These are phyloP conservation scores for Cirrhinus mrigala DNA, from an alignment of 2,797 vertebrate genomes.

Conservation along the genomic window DNA sequence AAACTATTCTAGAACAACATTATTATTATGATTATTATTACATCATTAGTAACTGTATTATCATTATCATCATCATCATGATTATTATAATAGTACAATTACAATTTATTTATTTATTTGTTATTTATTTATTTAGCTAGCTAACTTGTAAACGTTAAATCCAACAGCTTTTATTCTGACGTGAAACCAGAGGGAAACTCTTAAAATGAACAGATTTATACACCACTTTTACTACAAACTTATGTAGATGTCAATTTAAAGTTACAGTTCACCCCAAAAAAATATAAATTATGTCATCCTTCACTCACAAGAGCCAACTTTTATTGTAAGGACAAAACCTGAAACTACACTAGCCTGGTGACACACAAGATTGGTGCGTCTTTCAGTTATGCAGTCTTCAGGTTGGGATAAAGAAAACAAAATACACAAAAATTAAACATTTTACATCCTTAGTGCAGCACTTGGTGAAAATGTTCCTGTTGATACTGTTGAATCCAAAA, in stretches of 20 bases:
- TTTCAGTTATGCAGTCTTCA: background rate
- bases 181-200: background rate
- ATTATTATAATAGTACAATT: no score
- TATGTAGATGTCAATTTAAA: background rate
- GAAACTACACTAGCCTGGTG: background rate
- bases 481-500: conserved; percentile 13
- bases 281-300: background rate
- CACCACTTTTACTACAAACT: background rate
- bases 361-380: background rate
- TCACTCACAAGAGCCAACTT: background rate
- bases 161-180: no score
- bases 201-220: background rate
- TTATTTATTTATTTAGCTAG: no score
- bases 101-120: no score
- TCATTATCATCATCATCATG: no score
- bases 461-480: background rate
- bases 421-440: background rate
- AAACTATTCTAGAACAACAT: no score
- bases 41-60: no score
- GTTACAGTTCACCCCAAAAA: background rate
- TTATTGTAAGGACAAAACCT: background rate
- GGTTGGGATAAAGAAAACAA: background rate
- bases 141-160: no score
- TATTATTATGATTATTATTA: background rate
- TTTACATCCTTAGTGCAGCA: background rate